Conservation (phyloP, 2,888 invertebrate species). For the Lasioglossum villosulum region DNA sequence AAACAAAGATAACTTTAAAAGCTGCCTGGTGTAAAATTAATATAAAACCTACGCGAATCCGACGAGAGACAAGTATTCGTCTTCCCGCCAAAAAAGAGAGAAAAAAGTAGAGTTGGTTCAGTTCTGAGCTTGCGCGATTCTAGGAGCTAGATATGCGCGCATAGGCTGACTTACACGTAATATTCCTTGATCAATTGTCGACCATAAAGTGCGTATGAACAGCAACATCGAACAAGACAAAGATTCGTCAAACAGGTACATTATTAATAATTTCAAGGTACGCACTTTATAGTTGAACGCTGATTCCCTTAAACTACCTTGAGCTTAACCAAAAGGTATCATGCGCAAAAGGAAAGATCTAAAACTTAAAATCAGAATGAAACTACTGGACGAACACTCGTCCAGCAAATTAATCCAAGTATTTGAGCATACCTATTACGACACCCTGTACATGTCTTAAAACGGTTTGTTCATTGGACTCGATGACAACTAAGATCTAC, state of each 20-base stretch:
- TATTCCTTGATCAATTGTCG: constrained; percentile 33
- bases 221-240: constrained; percentile 20
- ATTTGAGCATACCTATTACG: constrained; percentile 68
- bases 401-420: constrained; percentile 43
- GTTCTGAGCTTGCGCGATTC: constrained; percentile 25
- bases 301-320: constrained; percentile 41
- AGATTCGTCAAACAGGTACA: constrained; percentile 58
- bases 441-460: constrained; percentile 69
- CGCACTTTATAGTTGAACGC: constrained; percentile 49
- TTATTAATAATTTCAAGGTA: constrained; percentile 45
- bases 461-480: constrained; percentile 52
- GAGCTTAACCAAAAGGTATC: constrained; percentile 36
- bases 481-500: constrained; percentile 56
- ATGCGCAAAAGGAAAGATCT: constrained; percentile 21
- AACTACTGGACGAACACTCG: constrained; percentile 28
- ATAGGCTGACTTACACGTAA: constrained; percentile 20
- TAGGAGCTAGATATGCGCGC: constrained; percentile 9
- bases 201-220: constrained; percentile 46
- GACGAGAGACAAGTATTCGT: not conserved
- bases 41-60: constrained; percentile 33
- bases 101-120: constrained; percentile 22
- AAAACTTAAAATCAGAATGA: constrained; percentile 42
- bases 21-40: constrained; percentile 52
- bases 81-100: not conserved
- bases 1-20: constrained; percentile 54